A percentile compares a stretch with the other conserved stretches of the same genome.
phyloP scores from a whole-genome alignment of 2,888 invertebrate species.

The Ctena decussata region DNA sequence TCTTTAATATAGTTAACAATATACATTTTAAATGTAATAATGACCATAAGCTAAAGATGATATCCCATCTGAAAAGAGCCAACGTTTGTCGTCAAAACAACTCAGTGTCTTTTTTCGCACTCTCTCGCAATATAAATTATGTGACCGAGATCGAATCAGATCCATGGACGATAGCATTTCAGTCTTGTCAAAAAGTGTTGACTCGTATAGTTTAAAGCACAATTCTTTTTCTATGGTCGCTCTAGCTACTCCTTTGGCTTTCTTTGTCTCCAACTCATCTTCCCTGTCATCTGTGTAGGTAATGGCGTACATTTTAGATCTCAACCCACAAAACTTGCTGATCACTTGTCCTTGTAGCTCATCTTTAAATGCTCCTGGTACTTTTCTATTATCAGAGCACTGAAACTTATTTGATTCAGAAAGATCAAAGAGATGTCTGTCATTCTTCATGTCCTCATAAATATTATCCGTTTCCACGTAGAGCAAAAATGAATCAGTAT shows the following conservation, averaged over 20 bases:
- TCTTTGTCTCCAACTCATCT: neutral
- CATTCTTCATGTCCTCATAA: conserved; percentile 3
- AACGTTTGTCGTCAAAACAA: conserved; percentile 8
- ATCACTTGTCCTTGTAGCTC: neutral
- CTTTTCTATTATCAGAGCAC: neutral
- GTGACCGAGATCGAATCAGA: neutral
- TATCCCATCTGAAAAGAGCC: neutral
- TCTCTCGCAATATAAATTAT: neutral
- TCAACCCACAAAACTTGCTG: neutral
- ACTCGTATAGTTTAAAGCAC: neutral
- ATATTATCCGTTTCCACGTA: conserved; percentile 2
- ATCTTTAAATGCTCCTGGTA: conserved; percentile 7
- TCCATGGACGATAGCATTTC: conserved; percentile 15
- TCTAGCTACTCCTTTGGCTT: conserved; percentile 2
- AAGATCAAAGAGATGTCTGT: neutral
- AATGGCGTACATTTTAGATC: neutral
- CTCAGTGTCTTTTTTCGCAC: conserved; percentile 1
- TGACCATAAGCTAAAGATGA: neutral
- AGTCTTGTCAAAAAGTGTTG: neutral
- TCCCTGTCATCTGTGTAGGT: neutral
- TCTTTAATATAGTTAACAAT: too few relatives aligned
- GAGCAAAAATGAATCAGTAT: conserved; percentile 11
- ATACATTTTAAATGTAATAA: conserved; percentile 4
- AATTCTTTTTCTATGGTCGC: neutral
- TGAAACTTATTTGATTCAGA: neutral